phyloP scores from a whole-genome alignment of 2,113 vertebrate genomes.

The Gorsachius goisagi region DNA sequence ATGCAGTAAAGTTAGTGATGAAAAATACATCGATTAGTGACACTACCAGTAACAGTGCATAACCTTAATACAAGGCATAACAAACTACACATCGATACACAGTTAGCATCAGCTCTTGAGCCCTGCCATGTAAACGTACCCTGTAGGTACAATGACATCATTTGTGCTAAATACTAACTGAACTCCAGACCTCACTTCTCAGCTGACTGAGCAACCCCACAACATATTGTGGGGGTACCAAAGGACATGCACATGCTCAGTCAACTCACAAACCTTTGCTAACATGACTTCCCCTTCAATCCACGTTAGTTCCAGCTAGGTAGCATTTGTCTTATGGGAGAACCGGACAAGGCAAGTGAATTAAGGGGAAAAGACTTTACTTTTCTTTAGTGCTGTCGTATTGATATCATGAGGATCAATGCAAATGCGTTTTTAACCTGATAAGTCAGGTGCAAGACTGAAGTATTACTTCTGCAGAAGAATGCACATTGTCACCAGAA shows the following conservation, averaged over 20 bases:
- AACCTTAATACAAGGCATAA: background rate
- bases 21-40: background rate
- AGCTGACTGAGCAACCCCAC: constrained; percentile 45
- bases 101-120: constrained; percentile 28
- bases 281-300: constrained; percentile 53
- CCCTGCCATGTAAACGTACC: background rate
- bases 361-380: background rate
- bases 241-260: constrained; percentile 60
- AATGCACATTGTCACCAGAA: background rate
- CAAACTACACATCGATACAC: background rate
- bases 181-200: constrained; percentile 46
- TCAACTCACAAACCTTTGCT: constrained; percentile 36
- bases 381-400: background rate
- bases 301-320: constrained; percentile 44
- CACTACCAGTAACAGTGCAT: background rate
- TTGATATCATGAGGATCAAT: background rate
- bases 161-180: constrained; percentile 60
- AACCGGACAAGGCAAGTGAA: background rate
- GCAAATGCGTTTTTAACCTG: background rate
- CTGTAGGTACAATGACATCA: background rate
- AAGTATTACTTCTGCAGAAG: background rate
- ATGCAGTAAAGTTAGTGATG: background rate
- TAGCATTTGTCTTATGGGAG: background rate
- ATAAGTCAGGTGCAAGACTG: background rate
- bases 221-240: background rate